Percentiles rank a stretch among this genome's conserved stretches.
Evolutionary conservation across 2,797 vertebrate species (phyloP).

Genomic region (Myiotriccus ornatus): DNA sequence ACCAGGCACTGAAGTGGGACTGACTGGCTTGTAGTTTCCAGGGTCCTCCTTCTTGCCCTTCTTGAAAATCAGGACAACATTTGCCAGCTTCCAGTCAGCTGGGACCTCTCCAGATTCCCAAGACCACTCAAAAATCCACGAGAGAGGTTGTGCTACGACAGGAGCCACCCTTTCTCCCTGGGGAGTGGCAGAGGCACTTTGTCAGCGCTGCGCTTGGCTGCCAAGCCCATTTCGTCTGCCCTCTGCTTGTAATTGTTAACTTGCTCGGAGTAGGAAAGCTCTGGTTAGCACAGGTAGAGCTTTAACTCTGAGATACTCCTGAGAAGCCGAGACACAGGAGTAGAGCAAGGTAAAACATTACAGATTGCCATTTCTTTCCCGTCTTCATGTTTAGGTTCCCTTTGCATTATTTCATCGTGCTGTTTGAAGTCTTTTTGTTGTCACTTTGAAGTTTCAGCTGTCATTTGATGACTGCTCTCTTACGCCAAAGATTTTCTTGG

Average conservation of each 20-base stretch:
- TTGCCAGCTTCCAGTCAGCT: not conserved
- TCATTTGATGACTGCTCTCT: not conserved
- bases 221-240: slow-evolving; percentile 42
- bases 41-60: not conserved
- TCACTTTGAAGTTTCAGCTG: not conserved
- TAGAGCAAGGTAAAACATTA: not conserved
- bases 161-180: not conserved
- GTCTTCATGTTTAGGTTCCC: not conserved
- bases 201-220: not conserved
- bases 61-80: not conserved
- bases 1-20: not conserved
- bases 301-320: slow-evolving; percentile 40
- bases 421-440: not conserved
- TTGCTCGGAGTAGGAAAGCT: slow-evolving; percentile 66
- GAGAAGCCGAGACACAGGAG: not conserved
- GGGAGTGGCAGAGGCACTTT: not conserved
- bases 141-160: not conserved
- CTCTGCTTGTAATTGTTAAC: slow-evolving; percentile 72
- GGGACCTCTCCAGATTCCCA: not conserved
- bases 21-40: not conserved
- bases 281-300: slow-evolving; percentile 47
- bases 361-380: not conserved
- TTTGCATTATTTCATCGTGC: not conserved
- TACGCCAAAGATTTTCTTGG: not conserved
- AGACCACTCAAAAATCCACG: not conserved